phyloP scores from a whole-genome alignment of 2,797 vertebrate genomes.

The Sebastes hopkinsi region DNA sequence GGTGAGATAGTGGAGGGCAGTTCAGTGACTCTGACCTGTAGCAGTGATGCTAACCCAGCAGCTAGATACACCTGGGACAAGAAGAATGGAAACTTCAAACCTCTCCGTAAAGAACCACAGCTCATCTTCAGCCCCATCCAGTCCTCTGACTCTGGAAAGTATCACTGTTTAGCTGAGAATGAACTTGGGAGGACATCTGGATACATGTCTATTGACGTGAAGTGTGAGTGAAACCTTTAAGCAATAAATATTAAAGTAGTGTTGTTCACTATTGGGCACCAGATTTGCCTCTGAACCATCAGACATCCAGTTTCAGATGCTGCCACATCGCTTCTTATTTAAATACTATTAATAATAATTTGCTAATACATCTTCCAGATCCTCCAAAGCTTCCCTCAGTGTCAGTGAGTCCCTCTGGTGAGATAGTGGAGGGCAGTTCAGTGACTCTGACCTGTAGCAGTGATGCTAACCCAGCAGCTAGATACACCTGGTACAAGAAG shows the following conservation, averaged over 20 bases:
- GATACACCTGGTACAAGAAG: slow-evolving; percentile 25
- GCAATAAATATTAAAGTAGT: too few species aligned
- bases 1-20: too few species aligned
- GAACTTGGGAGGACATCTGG: rapidly evolving
- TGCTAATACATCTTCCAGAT: not conserved
- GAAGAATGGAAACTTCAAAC: too few species aligned
- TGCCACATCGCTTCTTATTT: too few species aligned
- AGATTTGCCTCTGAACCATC: too few species aligned
- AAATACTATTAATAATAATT: too few species aligned
- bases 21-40: too few species aligned
- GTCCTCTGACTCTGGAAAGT: slow-evolving; percentile 25
- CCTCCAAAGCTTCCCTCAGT: not conserved
- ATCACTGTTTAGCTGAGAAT: slow-evolving; percentile 42
- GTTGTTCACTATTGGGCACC: too few species aligned
- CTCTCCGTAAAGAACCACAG: not conserved
- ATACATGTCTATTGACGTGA: not conserved
- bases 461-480: slow-evolving; percentile 22
- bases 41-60: slow-evolving; percentile 28
- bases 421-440: too few species aligned
- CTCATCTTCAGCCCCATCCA: slow-evolving; percentile 21
- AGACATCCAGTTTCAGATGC: too few species aligned
- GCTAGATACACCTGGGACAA: not conserved
- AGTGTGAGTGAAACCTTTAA: slow-evolving; percentile 27
- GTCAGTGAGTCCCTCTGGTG: not conserved
- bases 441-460: too few species aligned